Evolutionary conservation across 1,140 invertebrate genomes (phyloP), one percentile per base, ranked within the genome.

Genomic region (Medauroidea extradentata): DNA sequence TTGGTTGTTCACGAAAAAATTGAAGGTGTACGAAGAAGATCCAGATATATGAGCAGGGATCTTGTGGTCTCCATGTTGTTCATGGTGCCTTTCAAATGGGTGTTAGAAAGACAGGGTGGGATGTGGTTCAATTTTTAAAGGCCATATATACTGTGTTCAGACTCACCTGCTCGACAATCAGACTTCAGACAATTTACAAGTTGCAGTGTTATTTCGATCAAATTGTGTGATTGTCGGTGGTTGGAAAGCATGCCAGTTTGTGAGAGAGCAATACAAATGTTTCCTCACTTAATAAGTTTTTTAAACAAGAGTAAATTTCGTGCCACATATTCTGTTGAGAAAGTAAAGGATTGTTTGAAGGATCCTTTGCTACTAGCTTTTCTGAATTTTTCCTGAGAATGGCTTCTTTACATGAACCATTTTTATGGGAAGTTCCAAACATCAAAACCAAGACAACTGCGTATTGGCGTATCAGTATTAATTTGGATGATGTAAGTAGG

Each of bases 1-100:
- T 44, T 61, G 27, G 43, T 18, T 16, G 29, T 34, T 34, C 29
- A 34, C 11, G 29, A 34, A 34, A 34, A 34, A 34, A 34, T 34
- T 34, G 29, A 34, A 34, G 29, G 29, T 34, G 29, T 34, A 34
- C 29, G 11, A 34, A 34, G 29, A 34, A 34, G 46, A 62, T 54
- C 52, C 39, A 23, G 44, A 50, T 34, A 39, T 65, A 19, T 48
- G 50, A 65, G 24, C 51, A 60, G 11, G 63, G 65, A 7, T 59
- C 55, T 3, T 67, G 63, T 63, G 57, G 61, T 9, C 60, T 67
- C 23, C 65, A 65, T 52, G n/a, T n/a, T n/a, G n/a, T n/a, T n/a
- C n/a, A n/a, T n/a, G n/a, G n/a, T n/a, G 50, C 63, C 19, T 67
- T 67, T 65, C 34, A 67, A 67, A 53, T 46, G 23, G 39, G 57